Percentiles rank a stretch among this genome's conserved stretches.
Evolutionary conservation across 2,888 invertebrate genomes (phyloP).

Genomic region (Atrina japonica): DNA sequence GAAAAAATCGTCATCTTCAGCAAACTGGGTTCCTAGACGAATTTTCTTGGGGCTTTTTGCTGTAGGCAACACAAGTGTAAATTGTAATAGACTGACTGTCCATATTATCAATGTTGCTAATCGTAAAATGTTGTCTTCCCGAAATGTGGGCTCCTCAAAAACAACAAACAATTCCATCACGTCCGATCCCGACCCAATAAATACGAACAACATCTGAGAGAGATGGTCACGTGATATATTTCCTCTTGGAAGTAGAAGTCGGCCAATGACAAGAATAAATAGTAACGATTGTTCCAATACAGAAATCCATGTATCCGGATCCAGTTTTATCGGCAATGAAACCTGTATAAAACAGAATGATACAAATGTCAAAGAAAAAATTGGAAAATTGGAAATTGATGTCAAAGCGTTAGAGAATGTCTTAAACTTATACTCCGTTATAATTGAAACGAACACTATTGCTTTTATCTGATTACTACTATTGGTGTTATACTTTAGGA

Average conservation of each 20-base stretch:
- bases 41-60: slow-evolving; percentile 12
- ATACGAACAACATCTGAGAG: slow-evolving; percentile 80
- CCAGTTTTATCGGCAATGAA: slow-evolving; percentile 48
- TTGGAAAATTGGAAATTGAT: too few relatives aligned
- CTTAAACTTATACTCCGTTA: too few relatives aligned
- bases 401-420: too few relatives aligned
- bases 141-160: slow-evolving; percentile 66
- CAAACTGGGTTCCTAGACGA: slow-evolving; percentile 3
- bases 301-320: slow-evolving; percentile 63
- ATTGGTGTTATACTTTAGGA: too few relatives aligned
- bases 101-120: slow-evolving; percentile 76
- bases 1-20: slow-evolving; percentile 32
- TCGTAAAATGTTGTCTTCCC: slow-evolving; percentile 66
- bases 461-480: too few relatives aligned
- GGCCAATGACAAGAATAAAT: slow-evolving; percentile 69
- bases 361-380: too few relatives aligned
- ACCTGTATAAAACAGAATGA: too few relatives aligned
- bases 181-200: slow-evolving; percentile 78
- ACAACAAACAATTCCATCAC: slow-evolving; percentile 72
- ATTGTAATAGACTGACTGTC: slow-evolving; percentile 78
- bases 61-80: slow-evolving; percentile 77
- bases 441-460: too few relatives aligned
- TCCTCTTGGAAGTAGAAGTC: slow-evolving; percentile 75
- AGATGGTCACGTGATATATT: slow-evolving; percentile 78
- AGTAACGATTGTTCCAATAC: slow-evolving; percentile 71